phyloP scores from a whole-genome alignment of 2,888 invertebrate species.

The Molorchus minor region DNA sequence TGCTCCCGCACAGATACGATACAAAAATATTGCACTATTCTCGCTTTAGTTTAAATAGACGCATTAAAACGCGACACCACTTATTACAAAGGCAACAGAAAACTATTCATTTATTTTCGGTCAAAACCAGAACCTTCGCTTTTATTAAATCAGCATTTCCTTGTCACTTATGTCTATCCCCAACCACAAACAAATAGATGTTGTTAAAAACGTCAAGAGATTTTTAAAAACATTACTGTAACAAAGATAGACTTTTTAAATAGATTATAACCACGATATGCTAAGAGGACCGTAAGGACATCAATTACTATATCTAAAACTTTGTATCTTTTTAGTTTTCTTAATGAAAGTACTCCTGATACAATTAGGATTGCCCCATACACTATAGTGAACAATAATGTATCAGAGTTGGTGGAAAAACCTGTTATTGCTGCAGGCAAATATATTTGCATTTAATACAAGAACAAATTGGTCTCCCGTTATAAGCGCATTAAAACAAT shows the following conservation, averaged over 20 bases:
- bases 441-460: constrained; percentile 23
- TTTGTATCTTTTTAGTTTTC: constrained; percentile 8
- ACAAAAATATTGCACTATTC: constrained; percentile 18
- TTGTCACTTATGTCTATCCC: constrained; percentile 33
- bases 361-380: constrained; percentile 18
- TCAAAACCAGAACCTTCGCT: not conserved
- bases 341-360: constrained; percentile 18
- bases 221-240: constrained; percentile 41
- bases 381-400: constrained; percentile 23
- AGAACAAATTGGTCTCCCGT: constrained; percentile 23
- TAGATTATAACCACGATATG: constrained; percentile 20
- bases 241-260: constrained; percentile 40
- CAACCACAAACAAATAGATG: constrained; percentile 40
- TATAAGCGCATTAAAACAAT: constrained; percentile 23
- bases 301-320: constrained; percentile 30
- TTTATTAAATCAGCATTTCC: constrained; percentile 6
- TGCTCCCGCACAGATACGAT: constrained; percentile 7
- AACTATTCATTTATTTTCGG: not conserved
- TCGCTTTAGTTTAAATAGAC: constrained; percentile 4
- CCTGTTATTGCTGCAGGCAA: constrained; percentile 26
- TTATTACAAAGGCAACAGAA: constrained; percentile 1
- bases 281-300: constrained; percentile 22
- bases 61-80: constrained; percentile 11
- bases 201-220: constrained; percentile 42
- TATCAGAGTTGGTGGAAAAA: constrained; percentile 23